Base-by-base conservation (phyloP, 2,888 invertebrate species). In the Leptodirus hochenwartii region DNA sequence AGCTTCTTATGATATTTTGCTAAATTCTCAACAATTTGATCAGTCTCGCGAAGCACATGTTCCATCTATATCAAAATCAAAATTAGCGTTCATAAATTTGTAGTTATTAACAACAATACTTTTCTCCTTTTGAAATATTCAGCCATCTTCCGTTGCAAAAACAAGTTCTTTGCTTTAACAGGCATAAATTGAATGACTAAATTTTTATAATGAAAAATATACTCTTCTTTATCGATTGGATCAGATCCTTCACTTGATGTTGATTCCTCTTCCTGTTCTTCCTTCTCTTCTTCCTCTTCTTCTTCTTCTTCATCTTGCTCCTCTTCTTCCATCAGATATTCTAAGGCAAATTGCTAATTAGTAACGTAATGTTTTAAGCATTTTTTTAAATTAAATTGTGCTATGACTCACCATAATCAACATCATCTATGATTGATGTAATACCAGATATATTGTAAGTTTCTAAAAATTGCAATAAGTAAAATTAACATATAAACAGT, bases 101-200 rank as follows among this genome's bases (percentile, higher is more conserved):
- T n/a, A 5, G 24, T 8, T 24, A n/a, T 3, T 4, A 4, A 4
- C 3, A 27, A 22, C 16, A 17, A 11, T 32, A 46, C 45, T 36
- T 49, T 52, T 27, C 47, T 41, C 27, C 45, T 47, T 33, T 45
- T 51, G 33, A 47, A 53, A 34, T 47, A 47, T 23, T 49, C 49
- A 2, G 44, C 43, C 38, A 53, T 43, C 37, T 50, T 51, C 30
- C 44, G 47, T 27, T 53, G 51, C 3, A 53, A 39, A 31, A 47
- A 42, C 27, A 40, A 44, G 37, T 50, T 53, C 35, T 41, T 44
- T 12, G 44, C 37, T 37, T 33, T 34, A 22, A 32, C 10, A n/a
- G n/a, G n/a, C n/a, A n/a, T n/a, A n/a, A n/a, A n/a, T 32, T 42
- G 40, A 9, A 27, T 15, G 16, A 34, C 20, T 17, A 43, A 27